phyloP scores from a whole-genome alignment of 2,888 invertebrate species.

The Poecilobothrus nobilitatus region DNA sequence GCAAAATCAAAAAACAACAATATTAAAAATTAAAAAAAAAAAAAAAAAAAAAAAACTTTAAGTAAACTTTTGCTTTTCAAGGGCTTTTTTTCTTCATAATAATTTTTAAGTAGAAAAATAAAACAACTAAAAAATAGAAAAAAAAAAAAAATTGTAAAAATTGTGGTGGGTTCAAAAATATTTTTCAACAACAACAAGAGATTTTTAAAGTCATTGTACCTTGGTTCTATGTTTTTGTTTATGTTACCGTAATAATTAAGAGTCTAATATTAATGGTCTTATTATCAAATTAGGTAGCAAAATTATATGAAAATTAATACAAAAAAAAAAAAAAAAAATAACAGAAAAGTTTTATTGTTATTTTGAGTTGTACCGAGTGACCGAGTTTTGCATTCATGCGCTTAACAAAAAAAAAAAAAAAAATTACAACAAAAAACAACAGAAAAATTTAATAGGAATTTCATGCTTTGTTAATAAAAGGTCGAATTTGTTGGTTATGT shows the following conservation, averaged over 20 bases:
- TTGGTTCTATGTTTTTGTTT: not conserved
- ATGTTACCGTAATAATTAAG: not conserved
- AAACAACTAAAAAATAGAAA: too few relatives aligned
- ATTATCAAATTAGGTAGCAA: not conserved
- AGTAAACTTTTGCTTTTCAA: not conserved
- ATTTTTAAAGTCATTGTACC: not conserved
- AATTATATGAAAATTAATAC: too few relatives aligned
- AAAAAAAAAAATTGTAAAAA: too few relatives aligned
- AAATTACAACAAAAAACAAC: too few relatives aligned
- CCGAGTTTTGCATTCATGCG: conserved; percentile 6
- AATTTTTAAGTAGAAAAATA: too few relatives aligned
- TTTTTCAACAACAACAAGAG: not conserved
- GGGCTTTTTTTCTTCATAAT: not conserved
- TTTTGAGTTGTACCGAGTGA: not conserved
- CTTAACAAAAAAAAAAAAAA: not conserved
- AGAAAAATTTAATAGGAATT: not conserved
- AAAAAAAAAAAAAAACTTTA: not conserved
- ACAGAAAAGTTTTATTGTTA: not conserved
- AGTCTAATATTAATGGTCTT: not conserved
- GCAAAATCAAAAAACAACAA: too few relatives aligned
- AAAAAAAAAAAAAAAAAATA: too few relatives aligned
- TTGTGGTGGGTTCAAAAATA: too few relatives aligned
- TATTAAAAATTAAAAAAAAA: too few relatives aligned
- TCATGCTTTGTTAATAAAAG: conserved; percentile 5
- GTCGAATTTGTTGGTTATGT: not conserved